Conservation (phyloP, 2,888 invertebrate genomes). For the Apamea anceps region DNA sequence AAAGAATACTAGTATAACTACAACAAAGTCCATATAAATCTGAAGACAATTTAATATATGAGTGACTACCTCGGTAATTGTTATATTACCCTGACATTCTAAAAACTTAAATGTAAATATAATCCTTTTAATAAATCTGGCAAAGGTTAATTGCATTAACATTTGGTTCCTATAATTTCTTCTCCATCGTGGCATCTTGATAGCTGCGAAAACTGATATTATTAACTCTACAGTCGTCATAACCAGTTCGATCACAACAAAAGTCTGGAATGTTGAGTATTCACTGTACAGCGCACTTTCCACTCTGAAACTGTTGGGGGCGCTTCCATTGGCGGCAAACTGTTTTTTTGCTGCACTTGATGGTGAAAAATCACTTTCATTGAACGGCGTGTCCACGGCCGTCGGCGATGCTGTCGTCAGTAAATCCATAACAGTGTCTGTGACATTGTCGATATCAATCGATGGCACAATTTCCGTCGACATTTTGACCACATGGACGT, state of each 20-base stretch:
- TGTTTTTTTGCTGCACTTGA: conserved; percentile 11
- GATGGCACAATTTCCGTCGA: conserved; percentile 68
- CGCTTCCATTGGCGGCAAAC: conserved; percentile 32
- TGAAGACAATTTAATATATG: conserved; percentile 72
- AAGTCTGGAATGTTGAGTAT: conserved; percentile 73
- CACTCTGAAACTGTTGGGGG: conserved; percentile 11
- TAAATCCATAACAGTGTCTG: conserved; percentile 30
- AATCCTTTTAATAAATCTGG: conserved; percentile 81
- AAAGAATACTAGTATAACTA: conserved; percentile 82
- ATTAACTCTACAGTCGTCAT: conserved; percentile 83
- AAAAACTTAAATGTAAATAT: conserved; percentile 76
- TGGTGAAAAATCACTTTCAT: conserved; percentile 57
- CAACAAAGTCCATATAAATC: conserved; percentile 84
- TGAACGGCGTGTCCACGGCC: conserved; percentile 46
- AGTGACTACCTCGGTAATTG: conserved; percentile 51
- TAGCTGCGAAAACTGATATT: conserved; percentile 79
- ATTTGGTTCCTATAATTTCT: conserved; percentile 87
- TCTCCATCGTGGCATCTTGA: conserved; percentile 83
- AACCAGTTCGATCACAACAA: conserved; percentile 81
- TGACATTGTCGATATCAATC: conserved; percentile 47
- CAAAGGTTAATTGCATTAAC: conserved; percentile 84
- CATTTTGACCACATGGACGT: conserved; percentile 74
- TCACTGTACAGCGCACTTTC: conserved; percentile 45
- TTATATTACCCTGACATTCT: conserved; percentile 65
- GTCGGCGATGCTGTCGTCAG: conserved; percentile 48